Evolutionary conservation across 1,140 invertebrate genomes (phyloP).

Genomic region (Hyles vespertilio): DNA sequence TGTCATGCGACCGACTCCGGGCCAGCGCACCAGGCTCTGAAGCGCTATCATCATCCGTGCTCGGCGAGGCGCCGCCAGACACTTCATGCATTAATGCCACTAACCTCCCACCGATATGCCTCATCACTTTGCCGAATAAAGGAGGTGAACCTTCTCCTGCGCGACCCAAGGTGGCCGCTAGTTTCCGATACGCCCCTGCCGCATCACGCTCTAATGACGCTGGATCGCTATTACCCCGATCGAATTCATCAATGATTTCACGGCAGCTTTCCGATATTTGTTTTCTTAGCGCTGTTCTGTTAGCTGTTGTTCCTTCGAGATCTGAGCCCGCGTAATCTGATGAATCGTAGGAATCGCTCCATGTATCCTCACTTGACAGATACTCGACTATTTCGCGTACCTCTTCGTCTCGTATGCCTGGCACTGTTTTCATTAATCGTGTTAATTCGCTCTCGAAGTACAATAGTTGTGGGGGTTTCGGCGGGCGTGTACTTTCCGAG

Average conservation of each 20-base stretch:
- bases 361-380: conserved; percentile 92
- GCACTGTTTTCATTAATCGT: conserved; percentile 93
- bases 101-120: conserved; percentile 92
- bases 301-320: conserved; percentile 83
- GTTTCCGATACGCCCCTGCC: conserved; percentile 88
- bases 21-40: conserved; percentile 75
- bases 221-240: conserved; percentile 79
- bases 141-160: conserved; percentile 86
- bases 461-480: conserved; percentile 88
- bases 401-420: conserved; percentile 91
- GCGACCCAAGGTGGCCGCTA: conserved; percentile 87
- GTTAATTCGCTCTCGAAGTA: conserved; percentile 94
- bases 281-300: conserved; percentile 85
- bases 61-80: conserved; percentile 86
- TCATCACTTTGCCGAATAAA: conserved; percentile 93
- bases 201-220: conserved; percentile 83
- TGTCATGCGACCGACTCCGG: conserved; percentile 85
- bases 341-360: conserved; percentile 94
- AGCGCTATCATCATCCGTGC: conserved; percentile 86
- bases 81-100: conserved; percentile 95
- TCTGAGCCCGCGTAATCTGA: conserved; percentile 94
- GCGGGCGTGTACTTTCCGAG: conserved; percentile 77
- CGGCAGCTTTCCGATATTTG: conserved; percentile 92
- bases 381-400: conserved; percentile 94
- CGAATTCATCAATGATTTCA: conserved; percentile 91